Conservation (phyloP, 2,797 vertebrate species). For the Dicrostonyx torquatus region DNA sequence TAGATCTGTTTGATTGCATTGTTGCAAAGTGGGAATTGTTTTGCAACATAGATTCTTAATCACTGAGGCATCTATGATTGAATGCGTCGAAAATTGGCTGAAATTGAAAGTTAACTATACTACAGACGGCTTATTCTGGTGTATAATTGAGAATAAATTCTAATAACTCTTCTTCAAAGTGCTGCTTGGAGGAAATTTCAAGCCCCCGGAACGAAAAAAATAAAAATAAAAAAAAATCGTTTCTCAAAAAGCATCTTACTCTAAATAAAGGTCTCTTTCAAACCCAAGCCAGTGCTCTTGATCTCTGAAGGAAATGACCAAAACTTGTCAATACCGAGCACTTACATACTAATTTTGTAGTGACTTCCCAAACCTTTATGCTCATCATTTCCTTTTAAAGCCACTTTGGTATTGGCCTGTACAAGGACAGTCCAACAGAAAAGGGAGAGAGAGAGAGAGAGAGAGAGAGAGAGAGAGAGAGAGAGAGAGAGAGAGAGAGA, state of each 20-base stretch:
- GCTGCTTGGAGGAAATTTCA: slow-evolving; percentile 85
- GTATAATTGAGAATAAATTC: slow-evolving; percentile 92
- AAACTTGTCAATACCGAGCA: slow-evolving; percentile 27
- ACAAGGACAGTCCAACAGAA: not conserved
- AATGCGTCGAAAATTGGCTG: slow-evolving; percentile 89
- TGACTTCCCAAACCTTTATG: not conserved
- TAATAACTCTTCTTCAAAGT: slow-evolving; percentile 88
- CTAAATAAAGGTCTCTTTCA: slow-evolving; percentile 66
- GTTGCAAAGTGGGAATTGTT: slow-evolving; percentile 91
- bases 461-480: not conserved
- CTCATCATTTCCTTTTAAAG: slow-evolving; percentile 34
- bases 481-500: not conserved
- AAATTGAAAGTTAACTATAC: slow-evolving; percentile 91
- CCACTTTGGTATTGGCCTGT: slow-evolving; percentile 29
- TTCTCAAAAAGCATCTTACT: slow-evolving; percentile 64
- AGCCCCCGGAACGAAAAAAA: slow-evolving; percentile 56
- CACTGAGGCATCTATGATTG: slow-evolving; percentile 90
- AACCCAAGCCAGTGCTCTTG: slow-evolving; percentile 28
- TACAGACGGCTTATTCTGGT: slow-evolving; percentile 90
- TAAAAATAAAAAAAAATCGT: slow-evolving; percentile 24
- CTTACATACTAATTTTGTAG: not conserved
- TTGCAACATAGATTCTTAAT: slow-evolving; percentile 91
- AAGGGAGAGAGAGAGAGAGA: not conserved
- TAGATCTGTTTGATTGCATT: slow-evolving; percentile 91
- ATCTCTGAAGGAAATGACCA: slow-evolving; percentile 37